These are phyloP conservation scores for Mormyrops boulengeri DNA, from an alignment of 2,797 vertebrate genomes.

Conservation along the genomic window DNA sequence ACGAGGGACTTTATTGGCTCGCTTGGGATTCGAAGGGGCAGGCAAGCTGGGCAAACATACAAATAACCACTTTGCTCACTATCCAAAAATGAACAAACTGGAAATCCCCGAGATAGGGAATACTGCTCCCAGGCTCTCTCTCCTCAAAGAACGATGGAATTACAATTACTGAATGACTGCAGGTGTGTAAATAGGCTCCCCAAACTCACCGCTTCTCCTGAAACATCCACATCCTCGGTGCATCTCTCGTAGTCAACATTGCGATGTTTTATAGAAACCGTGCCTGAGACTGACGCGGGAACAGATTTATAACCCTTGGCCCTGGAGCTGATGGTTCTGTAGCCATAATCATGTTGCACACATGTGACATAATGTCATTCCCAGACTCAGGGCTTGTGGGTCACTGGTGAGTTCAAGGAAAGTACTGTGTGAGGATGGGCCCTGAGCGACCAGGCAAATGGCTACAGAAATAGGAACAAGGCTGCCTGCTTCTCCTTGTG, in stretches of 20 bases:
- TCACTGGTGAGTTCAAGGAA: background rate
- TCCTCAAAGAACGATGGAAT: background rate
- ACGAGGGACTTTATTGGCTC: background rate
- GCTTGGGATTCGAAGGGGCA: background rate
- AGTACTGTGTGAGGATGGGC: background rate
- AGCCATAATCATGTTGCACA: background rate
- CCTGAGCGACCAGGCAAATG: background rate
- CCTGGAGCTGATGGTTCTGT: background rate
- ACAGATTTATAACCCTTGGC: background rate
- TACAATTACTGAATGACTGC: background rate
- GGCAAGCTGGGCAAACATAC: background rate
- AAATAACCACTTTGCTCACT: background rate
- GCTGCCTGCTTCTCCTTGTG: background rate
- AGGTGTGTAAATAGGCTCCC: background rate
- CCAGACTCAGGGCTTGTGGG: background rate
- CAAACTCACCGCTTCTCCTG: background rate
- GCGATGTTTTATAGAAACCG: background rate
- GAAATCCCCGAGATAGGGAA: background rate
- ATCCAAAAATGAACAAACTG: background rate
- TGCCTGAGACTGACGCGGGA: background rate
- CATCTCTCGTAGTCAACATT: background rate
- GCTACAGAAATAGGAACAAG: conserved; percentile 2
- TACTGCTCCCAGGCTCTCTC: background rate
- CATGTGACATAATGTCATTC: background rate
- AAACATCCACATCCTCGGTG: background rate